Conservation (phyloP, 2,797 vertebrate genomes). For the Anomalospiza imberbis region DNA sequence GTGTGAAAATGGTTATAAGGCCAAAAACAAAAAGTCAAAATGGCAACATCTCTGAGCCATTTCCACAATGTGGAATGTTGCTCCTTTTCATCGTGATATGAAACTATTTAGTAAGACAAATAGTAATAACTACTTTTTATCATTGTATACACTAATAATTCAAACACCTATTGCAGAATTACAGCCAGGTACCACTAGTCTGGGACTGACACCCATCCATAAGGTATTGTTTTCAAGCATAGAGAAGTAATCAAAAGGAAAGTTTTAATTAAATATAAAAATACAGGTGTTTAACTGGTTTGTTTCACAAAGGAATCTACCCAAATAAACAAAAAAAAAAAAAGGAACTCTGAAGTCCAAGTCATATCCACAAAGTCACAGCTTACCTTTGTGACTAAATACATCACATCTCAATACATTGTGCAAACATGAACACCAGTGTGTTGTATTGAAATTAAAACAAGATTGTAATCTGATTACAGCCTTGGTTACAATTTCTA, state of each 20-base stretch:
- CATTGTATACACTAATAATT: slow-evolving; percentile 55
- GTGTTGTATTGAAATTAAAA: slow-evolving; percentile 85
- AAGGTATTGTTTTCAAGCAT: slow-evolving; percentile 69
- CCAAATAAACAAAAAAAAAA: slow-evolving; percentile 51
- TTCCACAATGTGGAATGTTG: slow-evolving; percentile 70
- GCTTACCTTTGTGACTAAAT: slow-evolving; percentile 77
- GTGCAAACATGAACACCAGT: slow-evolving; percentile 96
- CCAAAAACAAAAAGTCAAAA: slow-evolving; percentile 65
- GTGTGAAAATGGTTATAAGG: slow-evolving; percentile 71
- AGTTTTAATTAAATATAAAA: slow-evolving; percentile 72
- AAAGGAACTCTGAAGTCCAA: slow-evolving; percentile 66
- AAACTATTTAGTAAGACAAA: slow-evolving; percentile 54
- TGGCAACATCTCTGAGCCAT: slow-evolving; percentile 55
- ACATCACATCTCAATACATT: slow-evolving; percentile 83
- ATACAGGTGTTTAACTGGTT: slow-evolving; percentile 68
- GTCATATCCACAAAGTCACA: slow-evolving; percentile 74
- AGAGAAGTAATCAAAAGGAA: slow-evolving; percentile 65
- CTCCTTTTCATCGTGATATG: slow-evolving; percentile 60
- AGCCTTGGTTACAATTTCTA: slow-evolving; percentile 76
- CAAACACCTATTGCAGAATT: slow-evolving; percentile 58
- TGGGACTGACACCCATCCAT: slow-evolving; percentile 61
- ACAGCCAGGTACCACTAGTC: slow-evolving; percentile 66
- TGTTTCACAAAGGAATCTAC: slow-evolving; percentile 73
- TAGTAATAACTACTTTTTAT: slow-evolving; percentile 47
- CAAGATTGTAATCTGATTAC: slow-evolving; percentile 81